Evolutionary conservation across 2,888 invertebrate species (phyloP).

Genomic region (Dermolepida albohirtum): DNA sequence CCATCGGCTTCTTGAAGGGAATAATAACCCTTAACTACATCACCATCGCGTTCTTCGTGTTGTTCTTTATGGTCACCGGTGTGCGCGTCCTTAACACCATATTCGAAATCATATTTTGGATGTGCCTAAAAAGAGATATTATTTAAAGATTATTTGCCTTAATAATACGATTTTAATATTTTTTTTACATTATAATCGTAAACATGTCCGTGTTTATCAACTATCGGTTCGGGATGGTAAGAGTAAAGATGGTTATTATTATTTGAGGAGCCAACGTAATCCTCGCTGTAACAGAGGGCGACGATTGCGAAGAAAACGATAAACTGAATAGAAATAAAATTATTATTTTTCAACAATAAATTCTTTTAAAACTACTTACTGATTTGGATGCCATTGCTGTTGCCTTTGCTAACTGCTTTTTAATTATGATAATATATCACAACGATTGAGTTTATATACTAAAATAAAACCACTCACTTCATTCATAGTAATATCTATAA

Average conservation of each 20-base stretch:
- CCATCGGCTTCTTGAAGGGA: conserved; percentile 61
- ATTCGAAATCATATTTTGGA: conserved; percentile 59
- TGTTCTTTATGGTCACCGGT: conserved; percentile 61
- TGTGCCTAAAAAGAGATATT: conserved; percentile 34
- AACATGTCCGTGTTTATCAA: conserved; percentile 7
- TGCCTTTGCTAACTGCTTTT: too few relatives aligned
- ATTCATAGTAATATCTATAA: too few relatives aligned
- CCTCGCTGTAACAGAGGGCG: not conserved
- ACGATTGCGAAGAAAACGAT: not conserved
- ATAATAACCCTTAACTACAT: conserved; percentile 60
- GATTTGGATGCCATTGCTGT: too few relatives aligned
- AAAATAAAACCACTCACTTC: too few relatives aligned
- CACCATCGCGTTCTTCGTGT: conserved; percentile 60
- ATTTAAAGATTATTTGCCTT: not conserved
- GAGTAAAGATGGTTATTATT: conserved; percentile 13
- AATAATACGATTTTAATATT: not conserved
- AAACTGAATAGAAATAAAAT: not conserved
- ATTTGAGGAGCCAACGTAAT: conserved; percentile 1
- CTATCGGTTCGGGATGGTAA: conserved; percentile 8
- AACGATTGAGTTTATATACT: too few relatives aligned
- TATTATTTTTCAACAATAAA: too few relatives aligned
- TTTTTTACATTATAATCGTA: conserved; percentile 6
- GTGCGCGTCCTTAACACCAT: conserved; percentile 61
- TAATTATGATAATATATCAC: too few relatives aligned
- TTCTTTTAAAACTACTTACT: too few relatives aligned